A percentile compares a stretch with the other conserved stretches of the same genome.
Conservation (phyloP, 1,140 invertebrate genomes). For the Microplitis mediator region DNA sequence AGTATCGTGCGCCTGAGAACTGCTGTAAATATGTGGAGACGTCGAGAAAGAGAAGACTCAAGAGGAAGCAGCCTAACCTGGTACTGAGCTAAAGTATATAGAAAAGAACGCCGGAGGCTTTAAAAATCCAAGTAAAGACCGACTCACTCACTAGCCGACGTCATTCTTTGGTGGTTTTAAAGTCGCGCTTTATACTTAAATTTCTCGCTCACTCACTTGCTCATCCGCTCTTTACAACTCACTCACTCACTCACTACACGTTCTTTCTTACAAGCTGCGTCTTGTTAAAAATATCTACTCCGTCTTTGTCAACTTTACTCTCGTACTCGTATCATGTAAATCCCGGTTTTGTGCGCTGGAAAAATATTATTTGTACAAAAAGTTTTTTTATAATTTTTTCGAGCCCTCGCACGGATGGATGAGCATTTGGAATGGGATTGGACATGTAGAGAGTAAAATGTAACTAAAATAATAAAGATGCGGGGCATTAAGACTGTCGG, state of each 20-base stretch:
- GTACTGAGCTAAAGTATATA: constrained; percentile 24
- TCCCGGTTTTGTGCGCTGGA: too few relatives aligned
- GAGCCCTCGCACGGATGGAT: too few relatives aligned
- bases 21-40: neutral
- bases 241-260: constrained; percentile 17
- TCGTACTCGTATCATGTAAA: neutral
- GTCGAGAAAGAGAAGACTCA: constrained; percentile 34
- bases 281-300: constrained; percentile 45
- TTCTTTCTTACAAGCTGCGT: constrained; percentile 21
- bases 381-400: too few relatives aligned
- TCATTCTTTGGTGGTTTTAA: constrained; percentile 38
- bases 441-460: too few relatives aligned
- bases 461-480: neutral
- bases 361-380: too few relatives aligned
- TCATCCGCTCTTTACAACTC: constrained; percentile 38
- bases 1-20: too few relatives aligned
- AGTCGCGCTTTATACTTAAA: constrained; percentile 43
- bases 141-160: constrained; percentile 5
- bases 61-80: constrained; percentile 36
- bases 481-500: neutral
- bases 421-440: too few relatives aligned
- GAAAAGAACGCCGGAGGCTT: neutral
- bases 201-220: constrained; percentile 21
- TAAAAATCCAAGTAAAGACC: neutral
- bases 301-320: constrained; percentile 28